phyloP scores from a whole-genome alignment of 2,797 vertebrate genomes.

The Melanotaenia parkinsoni region DNA sequence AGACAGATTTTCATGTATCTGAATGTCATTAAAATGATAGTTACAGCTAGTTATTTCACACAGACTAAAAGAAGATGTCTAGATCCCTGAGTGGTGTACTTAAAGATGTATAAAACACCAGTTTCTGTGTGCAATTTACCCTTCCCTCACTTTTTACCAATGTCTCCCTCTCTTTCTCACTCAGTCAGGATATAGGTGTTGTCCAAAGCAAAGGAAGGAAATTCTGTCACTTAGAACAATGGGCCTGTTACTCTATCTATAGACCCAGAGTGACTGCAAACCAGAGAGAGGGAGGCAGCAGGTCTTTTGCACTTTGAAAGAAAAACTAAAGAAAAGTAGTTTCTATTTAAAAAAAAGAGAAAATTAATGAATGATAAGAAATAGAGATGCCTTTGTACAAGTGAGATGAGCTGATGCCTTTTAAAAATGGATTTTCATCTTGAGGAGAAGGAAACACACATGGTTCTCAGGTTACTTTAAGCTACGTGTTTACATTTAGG shows the following conservation, averaged over 20 bases:
- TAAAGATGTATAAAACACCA: slow-evolving; percentile 21
- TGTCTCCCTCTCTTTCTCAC: slow-evolving; percentile 64
- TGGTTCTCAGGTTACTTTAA: slow-evolving; percentile 45
- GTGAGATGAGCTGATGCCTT: slow-evolving; percentile 19
- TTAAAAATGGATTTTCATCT: slow-evolving; percentile 69
- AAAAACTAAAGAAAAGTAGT: slow-evolving; percentile 31
- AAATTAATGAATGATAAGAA: slow-evolving; percentile 22
- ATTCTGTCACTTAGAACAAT: slow-evolving; percentile 90
- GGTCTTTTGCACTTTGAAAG: slow-evolving; percentile 31
- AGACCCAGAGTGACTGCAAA: slow-evolving; percentile 76
- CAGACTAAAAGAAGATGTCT: not conserved
- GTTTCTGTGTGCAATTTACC: slow-evolving; percentile 38
- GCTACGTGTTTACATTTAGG: slow-evolving; percentile 38
- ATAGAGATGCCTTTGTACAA: slow-evolving; percentile 27
- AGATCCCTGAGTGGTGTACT: slow-evolving; percentile 6
- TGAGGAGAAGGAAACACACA: slow-evolving; percentile 35
- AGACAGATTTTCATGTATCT: slow-evolving; percentile 4
- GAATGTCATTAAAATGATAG: not conserved
- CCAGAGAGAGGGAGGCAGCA: slow-evolving; percentile 62
- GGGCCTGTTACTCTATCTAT: slow-evolving; percentile 88
- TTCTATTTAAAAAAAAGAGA: slow-evolving; percentile 32
- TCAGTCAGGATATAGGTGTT: slow-evolving; percentile 89
- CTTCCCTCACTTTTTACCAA: slow-evolving; percentile 67
- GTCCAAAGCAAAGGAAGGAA: slow-evolving; percentile 88
- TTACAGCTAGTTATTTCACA: not conserved